Base-by-base conservation (phyloP, 2,113 vertebrate species). In the Fregetta grallaria region DNA sequence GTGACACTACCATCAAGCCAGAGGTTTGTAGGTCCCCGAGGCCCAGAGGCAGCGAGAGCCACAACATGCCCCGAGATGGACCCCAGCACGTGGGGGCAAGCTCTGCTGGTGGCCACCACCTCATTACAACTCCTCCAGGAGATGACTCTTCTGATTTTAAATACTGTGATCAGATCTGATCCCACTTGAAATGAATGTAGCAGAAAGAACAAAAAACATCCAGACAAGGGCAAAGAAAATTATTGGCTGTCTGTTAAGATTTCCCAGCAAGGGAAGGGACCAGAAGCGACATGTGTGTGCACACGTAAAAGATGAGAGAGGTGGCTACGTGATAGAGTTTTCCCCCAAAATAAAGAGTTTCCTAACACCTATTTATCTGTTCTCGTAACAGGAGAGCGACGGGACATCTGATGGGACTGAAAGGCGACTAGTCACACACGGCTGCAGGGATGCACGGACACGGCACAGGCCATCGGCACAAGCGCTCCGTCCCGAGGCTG, bases 51-150 rank as follows among this genome's bases (percentile, higher is more conserved):
- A 21, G 19, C 0, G 1, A n/a, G 30, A 38, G 27, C 32, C 19
- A 38, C 4, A 2, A 4, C 34, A 7, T 16, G 53, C 16, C n/a
- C 58, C 1, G 1, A 25, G 29, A 45, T 1, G 2, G 27, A 49
- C 70, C 22, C 14, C 42, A 72, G 2, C 2, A 1, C 1, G 0
- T 1, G 1, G 14, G n/a, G 22, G 9, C 15, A 81, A 61, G 65
- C 27, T 77, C 45, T 38, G 11, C 38, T 56, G 66, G 36, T 26
- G 40, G 26, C 21, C 52, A 62, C 59, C 47, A 26, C 34, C 15
- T 50, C 50, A 36, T 26, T 26, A 23, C 44, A 47, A 19, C 38
- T 62, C 65, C 18, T 44, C 21, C 13, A 20, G 38, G n/a, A 68
- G 26, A 74, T 1, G 15, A 29, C 11, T 53, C 25, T 74, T 40